These are phyloP conservation scores for Microplitis mediator DNA, from an alignment of 1,140 invertebrate species.

Conservation along the genomic window DNA sequence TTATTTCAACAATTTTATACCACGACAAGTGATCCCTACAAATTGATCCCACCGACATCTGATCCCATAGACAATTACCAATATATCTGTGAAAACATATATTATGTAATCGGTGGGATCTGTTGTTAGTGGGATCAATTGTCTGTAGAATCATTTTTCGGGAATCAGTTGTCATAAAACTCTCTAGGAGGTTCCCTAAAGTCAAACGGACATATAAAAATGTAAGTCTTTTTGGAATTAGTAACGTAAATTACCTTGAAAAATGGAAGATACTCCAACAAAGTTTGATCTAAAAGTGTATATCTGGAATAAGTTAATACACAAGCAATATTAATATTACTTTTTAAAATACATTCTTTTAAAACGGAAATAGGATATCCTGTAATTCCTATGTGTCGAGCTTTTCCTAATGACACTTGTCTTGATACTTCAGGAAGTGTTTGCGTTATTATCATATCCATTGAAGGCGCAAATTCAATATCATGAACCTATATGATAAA, in stretches of 20 bases:
- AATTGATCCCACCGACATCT: too few species aligned
- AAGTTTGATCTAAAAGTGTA: slow-evolving; percentile 78
- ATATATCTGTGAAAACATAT: too few species aligned
- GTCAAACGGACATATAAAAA: too few species aligned
- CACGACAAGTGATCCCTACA: too few species aligned
- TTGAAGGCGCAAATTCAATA: slow-evolving; percentile 82
- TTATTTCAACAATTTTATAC: too few species aligned
- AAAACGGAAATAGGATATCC: slow-evolving; percentile 83
- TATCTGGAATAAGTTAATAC: slow-evolving; percentile 81
- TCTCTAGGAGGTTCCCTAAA: too few species aligned
- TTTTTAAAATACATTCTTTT: slow-evolving; percentile 74
- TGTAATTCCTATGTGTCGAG: slow-evolving; percentile 83
- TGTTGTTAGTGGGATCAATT: slow-evolving; percentile 35
- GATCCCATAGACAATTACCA: too few species aligned
- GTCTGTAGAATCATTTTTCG: background rate
- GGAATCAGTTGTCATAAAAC: too few species aligned
- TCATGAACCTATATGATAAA: slow-evolving; percentile 81
- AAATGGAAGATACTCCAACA: slow-evolving; percentile 75
- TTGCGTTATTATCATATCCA: slow-evolving; percentile 82
- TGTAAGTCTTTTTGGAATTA: too few species aligned
- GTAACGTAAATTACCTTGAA: slow-evolving; percentile 71
- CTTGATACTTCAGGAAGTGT: slow-evolving; percentile 81
- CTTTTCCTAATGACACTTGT: slow-evolving; percentile 78
- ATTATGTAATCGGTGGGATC: too few species aligned
- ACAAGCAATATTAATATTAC: slow-evolving; percentile 71